Conservation (phyloP, 1,140 invertebrate genomes). For the Brachionus paranguensis region DNA sequence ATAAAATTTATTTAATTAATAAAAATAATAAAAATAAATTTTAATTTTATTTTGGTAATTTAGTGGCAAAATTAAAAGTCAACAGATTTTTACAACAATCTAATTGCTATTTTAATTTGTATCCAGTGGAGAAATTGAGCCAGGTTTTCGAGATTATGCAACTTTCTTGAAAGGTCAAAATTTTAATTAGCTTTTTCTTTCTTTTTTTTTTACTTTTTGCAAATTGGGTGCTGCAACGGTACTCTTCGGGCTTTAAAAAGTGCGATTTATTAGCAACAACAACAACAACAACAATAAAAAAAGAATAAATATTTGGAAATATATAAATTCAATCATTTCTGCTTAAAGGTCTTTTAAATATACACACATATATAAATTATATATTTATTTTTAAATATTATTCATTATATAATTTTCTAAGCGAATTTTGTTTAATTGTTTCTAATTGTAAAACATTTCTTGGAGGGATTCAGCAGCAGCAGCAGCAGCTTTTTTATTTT, state of each 20-base stretch:
- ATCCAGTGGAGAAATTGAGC: neutral
- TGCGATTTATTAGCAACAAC: neutral
- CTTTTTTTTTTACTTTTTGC: neutral
- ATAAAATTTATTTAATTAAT: no score
- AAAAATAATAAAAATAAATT: neutral
- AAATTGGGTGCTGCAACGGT: neutral
- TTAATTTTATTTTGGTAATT: neutral
- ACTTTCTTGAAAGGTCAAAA: neutral
- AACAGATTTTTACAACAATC: neutral
- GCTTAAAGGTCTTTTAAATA: constrained; percentile 9
- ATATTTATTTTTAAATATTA: neutral
- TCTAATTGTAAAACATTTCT: constrained; percentile 26
- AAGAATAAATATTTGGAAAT: neutral
- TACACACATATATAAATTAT: neutral
- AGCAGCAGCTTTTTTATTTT: neutral
- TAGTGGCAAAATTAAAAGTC: neutral
- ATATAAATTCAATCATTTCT: neutral
- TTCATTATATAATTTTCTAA: neutral
- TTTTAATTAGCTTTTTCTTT: neutral
- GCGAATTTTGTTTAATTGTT: neutral
- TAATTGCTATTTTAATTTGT: neutral
- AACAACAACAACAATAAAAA: neutral
- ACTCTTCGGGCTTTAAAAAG: neutral
- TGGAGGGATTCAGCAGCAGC: neutral
- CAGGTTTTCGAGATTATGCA: neutral